Conservation (phyloP, 2,113 vertebrate species). For the Triplophysa tibetana region DNA sequence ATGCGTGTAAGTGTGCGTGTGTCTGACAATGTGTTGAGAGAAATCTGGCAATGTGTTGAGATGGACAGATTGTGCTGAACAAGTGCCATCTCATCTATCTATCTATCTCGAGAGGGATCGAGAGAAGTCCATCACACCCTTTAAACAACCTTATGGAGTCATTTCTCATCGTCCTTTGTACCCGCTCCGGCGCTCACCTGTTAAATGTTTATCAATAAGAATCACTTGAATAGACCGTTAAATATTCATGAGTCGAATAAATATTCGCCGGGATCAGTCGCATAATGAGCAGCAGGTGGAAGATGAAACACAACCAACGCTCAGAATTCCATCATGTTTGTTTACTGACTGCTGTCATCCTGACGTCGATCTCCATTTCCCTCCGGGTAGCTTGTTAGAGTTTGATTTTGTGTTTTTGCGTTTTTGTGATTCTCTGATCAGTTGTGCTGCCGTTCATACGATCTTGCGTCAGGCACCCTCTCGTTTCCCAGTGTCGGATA, state of each 20-base stretch:
- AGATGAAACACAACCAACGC: neutral
- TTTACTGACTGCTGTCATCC: slow-evolving; percentile 25
- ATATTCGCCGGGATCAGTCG: neutral
- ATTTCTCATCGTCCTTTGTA: slow-evolving; percentile 27
- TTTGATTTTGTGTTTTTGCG: neutral
- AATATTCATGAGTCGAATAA: slow-evolving; percentile 16
- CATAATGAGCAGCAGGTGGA: slow-evolving; percentile 33
- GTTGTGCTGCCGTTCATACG: neutral
- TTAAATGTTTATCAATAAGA: slow-evolving; percentile 24
- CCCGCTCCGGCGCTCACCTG: neutral
- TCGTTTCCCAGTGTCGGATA: slow-evolving; percentile 4
- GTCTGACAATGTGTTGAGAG: slow-evolving; percentile 65
- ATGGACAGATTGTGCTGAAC: slow-evolving; percentile 73
- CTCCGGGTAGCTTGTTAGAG: slow-evolving; percentile 11
- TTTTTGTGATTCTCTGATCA: neutral
- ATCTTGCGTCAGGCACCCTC: neutral
- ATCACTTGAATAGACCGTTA: neutral
- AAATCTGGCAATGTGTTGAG: slow-evolving; percentile 69
- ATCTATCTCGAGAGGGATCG: slow-evolving; percentile 29
- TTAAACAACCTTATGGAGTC: neutral
- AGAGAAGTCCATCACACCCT: neutral
- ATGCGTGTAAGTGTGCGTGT: slow-evolving; percentile 1
- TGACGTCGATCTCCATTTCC: slow-evolving; percentile 9
- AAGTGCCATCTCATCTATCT: slow-evolving; percentile 65
- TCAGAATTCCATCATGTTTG: slow-evolving; percentile 14